These are phyloP conservation scores for Anguilla megastoma DNA, from an alignment of 2,797 vertebrate species.

Conservation along the genomic window DNA sequence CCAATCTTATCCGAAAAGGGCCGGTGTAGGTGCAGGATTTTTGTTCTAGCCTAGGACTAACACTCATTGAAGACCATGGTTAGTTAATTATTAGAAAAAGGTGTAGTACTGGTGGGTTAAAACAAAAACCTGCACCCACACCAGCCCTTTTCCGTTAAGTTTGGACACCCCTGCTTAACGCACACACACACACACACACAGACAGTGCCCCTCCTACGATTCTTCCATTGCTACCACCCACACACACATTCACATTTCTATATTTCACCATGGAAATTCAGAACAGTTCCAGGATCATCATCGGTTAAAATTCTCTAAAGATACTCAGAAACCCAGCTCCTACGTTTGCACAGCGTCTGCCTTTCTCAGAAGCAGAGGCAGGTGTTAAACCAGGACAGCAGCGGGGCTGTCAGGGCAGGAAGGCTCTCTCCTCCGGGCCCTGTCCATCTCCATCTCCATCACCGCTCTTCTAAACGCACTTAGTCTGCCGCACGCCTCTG, in stretches of 20 bases:
- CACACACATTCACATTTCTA: background rate
- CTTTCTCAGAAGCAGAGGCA: background rate
- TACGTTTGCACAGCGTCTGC: background rate
- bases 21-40: too few species aligned
- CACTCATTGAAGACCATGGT: too few species aligned
- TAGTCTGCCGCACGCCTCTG: slow-evolving; percentile 3
- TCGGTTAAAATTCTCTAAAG: background rate
- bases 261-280: background rate
- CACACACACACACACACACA: too few species aligned
- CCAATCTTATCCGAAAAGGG: too few species aligned
- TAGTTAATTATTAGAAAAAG: too few species aligned
- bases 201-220: too few species aligned
- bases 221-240: too few species aligned
- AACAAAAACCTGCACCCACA: too few species aligned
- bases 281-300: background rate
- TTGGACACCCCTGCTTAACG: too few species aligned
- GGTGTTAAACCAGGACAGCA: slow-evolving; percentile 6
- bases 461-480: background rate
- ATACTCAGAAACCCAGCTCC: background rate
- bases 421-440: background rate
- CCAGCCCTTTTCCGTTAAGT: too few species aligned
- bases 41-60: too few species aligned
- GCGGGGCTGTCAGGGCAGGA: background rate
- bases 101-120: too few species aligned
- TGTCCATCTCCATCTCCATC: background rate